phyloP scores from a whole-genome alignment of 1,140 invertebrate species.

The Homarus americanus region DNA sequence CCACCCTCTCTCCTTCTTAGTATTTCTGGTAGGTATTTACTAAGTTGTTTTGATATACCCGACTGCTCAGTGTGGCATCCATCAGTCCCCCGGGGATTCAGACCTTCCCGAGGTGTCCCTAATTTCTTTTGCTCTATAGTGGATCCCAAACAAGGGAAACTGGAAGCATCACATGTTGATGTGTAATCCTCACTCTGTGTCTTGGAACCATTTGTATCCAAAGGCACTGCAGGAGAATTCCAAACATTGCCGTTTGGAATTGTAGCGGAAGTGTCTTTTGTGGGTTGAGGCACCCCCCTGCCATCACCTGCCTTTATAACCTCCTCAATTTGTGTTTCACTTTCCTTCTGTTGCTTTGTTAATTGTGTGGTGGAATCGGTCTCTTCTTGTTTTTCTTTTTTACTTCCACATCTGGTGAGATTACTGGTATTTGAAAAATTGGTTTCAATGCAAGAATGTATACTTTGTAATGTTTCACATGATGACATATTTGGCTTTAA shows the following conservation, averaged over 20 bases:
- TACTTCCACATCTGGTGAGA: background rate
- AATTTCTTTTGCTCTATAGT: background rate
- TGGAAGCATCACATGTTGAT: background rate
- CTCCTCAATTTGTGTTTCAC: background rate
- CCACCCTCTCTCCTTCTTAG: slow-evolving; percentile 26
- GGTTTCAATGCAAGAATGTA: background rate
- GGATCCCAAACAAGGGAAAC: background rate
- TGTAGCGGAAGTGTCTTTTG: background rate
- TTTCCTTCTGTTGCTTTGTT: background rate
- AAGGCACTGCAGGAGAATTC: background rate
- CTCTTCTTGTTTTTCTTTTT: background rate
- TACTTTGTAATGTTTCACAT: background rate
- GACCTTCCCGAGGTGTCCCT: background rate
- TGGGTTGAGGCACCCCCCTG: background rate
- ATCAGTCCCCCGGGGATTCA: background rate
- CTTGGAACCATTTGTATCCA: background rate
- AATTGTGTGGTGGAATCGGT: background rate
- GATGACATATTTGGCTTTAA: background rate
- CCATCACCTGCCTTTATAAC: background rate
- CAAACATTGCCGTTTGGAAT: slow-evolving; percentile 1
- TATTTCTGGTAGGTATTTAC: slow-evolving; percentile 56
- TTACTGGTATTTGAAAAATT: background rate
- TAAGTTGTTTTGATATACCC: background rate
- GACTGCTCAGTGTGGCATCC: background rate
- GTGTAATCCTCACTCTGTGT: background rate